These are phyloP conservation scores for Enhydra lutris DNA, from an alignment of 2,113 vertebrate genomes.

Conservation along the genomic window DNA sequence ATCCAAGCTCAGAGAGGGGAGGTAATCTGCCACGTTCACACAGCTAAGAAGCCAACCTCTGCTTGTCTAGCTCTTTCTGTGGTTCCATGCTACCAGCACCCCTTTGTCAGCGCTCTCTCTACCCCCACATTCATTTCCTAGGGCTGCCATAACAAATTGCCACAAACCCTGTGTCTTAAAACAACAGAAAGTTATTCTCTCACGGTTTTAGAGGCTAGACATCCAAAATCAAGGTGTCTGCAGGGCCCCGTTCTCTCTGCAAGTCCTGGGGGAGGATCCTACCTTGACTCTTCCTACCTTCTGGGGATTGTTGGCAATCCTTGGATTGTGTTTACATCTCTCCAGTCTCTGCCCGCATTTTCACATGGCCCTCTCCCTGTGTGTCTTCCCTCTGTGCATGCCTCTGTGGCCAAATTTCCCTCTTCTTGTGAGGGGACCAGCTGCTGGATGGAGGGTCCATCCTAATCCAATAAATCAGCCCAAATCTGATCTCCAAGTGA, in stretches of 20 bases:
- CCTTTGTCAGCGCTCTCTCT: not conserved
- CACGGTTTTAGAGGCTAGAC: not conserved
- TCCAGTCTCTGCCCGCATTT: not conserved
- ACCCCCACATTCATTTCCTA: not conserved
- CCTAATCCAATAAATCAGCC: not conserved
- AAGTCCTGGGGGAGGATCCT: not conserved
- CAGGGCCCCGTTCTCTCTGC: not conserved
- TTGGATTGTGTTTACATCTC: no score
- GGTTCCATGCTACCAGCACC: rapidly evolving
- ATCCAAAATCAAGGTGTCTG: not conserved
- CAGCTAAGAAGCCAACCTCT: not conserved
- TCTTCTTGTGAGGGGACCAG: not conserved
- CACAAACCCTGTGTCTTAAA: not conserved
- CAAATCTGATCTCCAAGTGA: not conserved
- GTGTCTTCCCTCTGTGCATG: not conserved
- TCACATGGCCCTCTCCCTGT: not conserved
- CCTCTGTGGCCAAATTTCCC: not conserved
- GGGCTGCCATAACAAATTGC: not conserved
- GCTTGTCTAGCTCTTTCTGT: not conserved
- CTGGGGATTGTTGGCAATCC: not conserved
- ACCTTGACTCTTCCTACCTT: not conserved
- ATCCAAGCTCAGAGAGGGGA: not conserved
- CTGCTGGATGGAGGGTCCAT: not conserved
- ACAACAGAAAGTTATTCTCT: not conserved
- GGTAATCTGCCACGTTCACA: not conserved